Percentiles rank a stretch among this genome's conserved stretches.
Evolutionary conservation across 2,797 vertebrate species (phyloP).

Genomic region (Chaunax sp.): DNA sequence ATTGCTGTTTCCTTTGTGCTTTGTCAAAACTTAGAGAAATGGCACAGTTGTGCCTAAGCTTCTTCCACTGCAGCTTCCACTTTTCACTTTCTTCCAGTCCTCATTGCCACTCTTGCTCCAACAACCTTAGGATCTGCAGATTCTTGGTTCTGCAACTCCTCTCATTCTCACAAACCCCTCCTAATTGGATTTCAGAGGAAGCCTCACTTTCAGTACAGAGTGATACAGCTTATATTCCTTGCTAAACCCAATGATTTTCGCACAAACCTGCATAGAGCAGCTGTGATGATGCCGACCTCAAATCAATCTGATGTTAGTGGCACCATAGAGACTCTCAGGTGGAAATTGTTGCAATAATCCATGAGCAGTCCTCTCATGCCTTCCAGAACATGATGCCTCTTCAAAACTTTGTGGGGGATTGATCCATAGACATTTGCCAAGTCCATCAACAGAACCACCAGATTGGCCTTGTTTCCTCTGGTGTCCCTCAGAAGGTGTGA

Average conservation of each 20-base stretch:
- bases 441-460: no score
- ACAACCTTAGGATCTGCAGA: not conserved
- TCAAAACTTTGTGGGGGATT: no score
- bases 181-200: not conserved
- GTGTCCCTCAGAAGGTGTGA: no score
- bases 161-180: not conserved
- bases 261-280: no score
- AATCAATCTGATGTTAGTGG: no score
- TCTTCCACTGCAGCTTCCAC: not conserved
- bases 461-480: no score
- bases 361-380: no score
- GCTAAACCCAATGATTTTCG: not conserved
- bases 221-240: not conserved
- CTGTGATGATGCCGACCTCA: no score
- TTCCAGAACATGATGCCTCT: no score
- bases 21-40: not conserved
- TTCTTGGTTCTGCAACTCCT: not conserved
- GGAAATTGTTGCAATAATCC: no score
- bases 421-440: no score
- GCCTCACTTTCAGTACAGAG: not conserved
- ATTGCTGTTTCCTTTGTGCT: not conserved
- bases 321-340: no score
- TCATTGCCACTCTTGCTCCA: not conserved
- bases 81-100: not conserved
- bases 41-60: not conserved